Base-by-base conservation (phyloP, 2,888 invertebrate species). In the Thera britannica region DNA sequence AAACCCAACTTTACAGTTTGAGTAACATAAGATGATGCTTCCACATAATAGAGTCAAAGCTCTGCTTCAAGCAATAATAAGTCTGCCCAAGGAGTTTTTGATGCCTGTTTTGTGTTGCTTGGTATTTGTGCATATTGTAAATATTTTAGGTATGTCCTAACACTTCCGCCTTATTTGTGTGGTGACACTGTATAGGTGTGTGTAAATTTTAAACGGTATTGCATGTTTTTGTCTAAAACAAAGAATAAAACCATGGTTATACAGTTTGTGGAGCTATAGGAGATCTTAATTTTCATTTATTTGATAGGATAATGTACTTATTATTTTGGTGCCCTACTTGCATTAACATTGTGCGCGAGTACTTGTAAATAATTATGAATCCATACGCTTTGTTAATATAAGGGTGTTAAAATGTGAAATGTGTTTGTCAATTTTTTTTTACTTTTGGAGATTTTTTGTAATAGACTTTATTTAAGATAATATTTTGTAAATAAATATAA, bases 341-440 rank as follows among this genome's bases (percentile, higher is more conserved):
- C 90, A 86, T 90, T 89, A 89, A 89, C 79, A 86, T 84, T 85
- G 84, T 81, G 85, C 83, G 86, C 83, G 78, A 81, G 82, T 88
- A 88, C 83, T 80, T 92, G 91, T 93, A 93, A 88, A 93, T 92
- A 93, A 65, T 75, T 81, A 92, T 86, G 93, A 93, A 93, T 93
- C 93, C 91, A 92, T 92, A 92, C 93, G 93, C 93, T 93, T 93
- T 93, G 88, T 85, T 92, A 92, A 90, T 85, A 84, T 92, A 93
- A 92, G 93, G 84, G 90, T 90, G 90, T 90, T 92, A 86, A 62
- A 80, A 90, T 90, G 90, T 92, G 91, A 62, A 80, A 90, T 90
- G 91, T 92, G 92, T 93, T 92, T 92, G 90, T 92, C 90, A 85
- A 87, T 89, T 92, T 92, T 88, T 57, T 89, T 69, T 86, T 87